Conservation (phyloP, 2,888 invertebrate genomes). For the Hypselothyrea guttata region DNA sequence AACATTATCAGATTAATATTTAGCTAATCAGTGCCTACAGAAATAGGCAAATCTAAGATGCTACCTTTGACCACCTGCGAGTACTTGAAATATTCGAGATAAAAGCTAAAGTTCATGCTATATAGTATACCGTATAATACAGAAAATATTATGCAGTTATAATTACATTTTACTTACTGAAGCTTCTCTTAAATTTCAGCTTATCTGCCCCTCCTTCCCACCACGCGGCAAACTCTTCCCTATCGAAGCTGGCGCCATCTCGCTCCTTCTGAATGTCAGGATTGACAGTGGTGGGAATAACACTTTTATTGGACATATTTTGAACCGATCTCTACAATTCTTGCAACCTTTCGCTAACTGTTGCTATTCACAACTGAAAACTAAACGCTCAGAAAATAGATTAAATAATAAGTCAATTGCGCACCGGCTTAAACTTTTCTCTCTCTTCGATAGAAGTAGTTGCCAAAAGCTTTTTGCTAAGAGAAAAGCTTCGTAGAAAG, state of each 20-base stretch:
- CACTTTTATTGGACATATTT: conserved; percentile 47
- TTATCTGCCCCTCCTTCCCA: conserved; percentile 89
- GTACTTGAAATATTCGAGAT: too few species aligned
- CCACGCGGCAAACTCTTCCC: conserved; percentile 88
- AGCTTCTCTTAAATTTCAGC: conserved; percentile 46
- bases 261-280: conserved; percentile 88
- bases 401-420: too few species aligned
- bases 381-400: too few species aligned
- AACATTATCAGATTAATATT: neutral
- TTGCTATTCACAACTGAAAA: neutral
- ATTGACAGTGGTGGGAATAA: conserved; percentile 83
- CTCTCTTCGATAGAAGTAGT: too few species aligned
- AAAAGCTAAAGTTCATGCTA: too few species aligned
- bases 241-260: conserved; percentile 87
- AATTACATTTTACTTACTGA: conserved; percentile 58
- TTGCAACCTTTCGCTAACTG: conserved; percentile 12
- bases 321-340: too few species aligned
- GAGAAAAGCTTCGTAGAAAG: too few species aligned
- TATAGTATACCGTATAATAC: too few species aligned
- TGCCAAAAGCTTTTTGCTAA: too few species aligned
- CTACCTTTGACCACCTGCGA: conserved; percentile 21
- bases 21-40: neutral
- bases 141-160: too few species aligned
- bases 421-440: neutral
- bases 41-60: neutral